phyloP scores from a whole-genome alignment of 2,113 vertebrate genomes.

The Nestor notabilis region DNA sequence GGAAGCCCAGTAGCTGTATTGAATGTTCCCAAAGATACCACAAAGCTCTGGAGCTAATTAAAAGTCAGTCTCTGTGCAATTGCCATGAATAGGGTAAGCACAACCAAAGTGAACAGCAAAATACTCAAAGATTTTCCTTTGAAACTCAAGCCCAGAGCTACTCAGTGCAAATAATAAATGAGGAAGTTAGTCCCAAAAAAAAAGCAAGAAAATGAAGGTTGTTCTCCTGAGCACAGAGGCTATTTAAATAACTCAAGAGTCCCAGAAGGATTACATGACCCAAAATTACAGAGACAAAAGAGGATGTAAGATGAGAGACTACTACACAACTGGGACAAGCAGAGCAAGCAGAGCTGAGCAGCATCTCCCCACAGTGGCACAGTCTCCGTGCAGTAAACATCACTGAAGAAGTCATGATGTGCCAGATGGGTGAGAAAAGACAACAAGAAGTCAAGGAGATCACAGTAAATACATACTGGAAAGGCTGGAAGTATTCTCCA shows the following conservation, averaged over 20 bases:
- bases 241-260: slow-evolving; percentile 1
- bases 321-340: neutral
- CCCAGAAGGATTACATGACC: neutral
- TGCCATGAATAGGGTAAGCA: neutral
- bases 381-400: neutral
- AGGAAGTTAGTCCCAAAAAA: neutral
- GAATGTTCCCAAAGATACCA: neutral
- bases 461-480: neutral
- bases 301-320: neutral
- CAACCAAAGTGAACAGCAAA: neutral
- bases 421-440: neutral
- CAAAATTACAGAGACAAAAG: slow-evolving; percentile 13
- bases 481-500: neutral
- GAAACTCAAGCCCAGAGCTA: slow-evolving; percentile 13
- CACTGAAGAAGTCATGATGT: neutral
- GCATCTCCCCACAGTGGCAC: neutral
- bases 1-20: neutral
- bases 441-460: neutral
- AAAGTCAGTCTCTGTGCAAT: neutral
- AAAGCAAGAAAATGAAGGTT: neutral
- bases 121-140: neutral
- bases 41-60: slow-evolving; percentile 30
- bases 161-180: slow-evolving; percentile 7
- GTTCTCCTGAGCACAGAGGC: neutral
- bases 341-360: neutral